Evolutionary conservation across 2,888 invertebrate species (phyloP).

Genomic region (Gari tellinella): DNA sequence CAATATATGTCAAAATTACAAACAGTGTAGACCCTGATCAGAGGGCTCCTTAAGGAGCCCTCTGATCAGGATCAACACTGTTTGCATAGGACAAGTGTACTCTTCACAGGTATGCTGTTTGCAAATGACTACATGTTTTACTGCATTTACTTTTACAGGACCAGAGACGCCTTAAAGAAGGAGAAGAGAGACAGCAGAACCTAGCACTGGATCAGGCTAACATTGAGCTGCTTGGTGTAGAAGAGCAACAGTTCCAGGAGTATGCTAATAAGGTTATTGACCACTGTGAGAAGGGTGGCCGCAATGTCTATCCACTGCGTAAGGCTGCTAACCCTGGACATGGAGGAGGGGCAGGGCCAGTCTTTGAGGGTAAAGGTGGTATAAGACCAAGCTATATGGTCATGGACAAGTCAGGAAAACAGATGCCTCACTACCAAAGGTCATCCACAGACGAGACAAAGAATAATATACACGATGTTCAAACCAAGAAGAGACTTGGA

Average conservation of each 20-base stretch:
- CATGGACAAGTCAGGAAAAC: slow-evolving; percentile 79
- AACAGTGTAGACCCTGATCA: too few relatives aligned
- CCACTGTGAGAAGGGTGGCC: slow-evolving; percentile 82
- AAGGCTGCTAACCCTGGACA: slow-evolving; percentile 80
- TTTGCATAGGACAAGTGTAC: too few relatives aligned
- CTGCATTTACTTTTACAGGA: too few relatives aligned
- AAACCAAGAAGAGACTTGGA: slow-evolving; percentile 81
- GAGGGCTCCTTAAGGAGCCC: too few relatives aligned
- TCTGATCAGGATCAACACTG: too few relatives aligned
- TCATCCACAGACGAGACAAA: slow-evolving; percentile 81
- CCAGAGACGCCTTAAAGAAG: slow-evolving; percentile 55
- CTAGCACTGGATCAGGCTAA: slow-evolving; percentile 79
- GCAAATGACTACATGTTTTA: too few relatives aligned
- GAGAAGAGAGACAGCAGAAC: slow-evolving; percentile 56
- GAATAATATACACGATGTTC: slow-evolving; percentile 74
- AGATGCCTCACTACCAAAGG: slow-evolving; percentile 82
- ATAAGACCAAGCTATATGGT: slow-evolving; percentile 83
- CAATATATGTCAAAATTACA: too few relatives aligned
- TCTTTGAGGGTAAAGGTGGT: slow-evolving; percentile 81
- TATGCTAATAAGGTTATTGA: slow-evolving; percentile 82
- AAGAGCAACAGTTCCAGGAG: slow-evolving; percentile 84
- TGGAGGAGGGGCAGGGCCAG: slow-evolving; percentile 82
- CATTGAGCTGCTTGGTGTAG: slow-evolving; percentile 78
- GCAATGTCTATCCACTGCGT: slow-evolving; percentile 82
- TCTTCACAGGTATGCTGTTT: too few relatives aligned